phyloP scores from a whole-genome alignment of 2,113 vertebrate genomes.

The Silurus asotus region DNA sequence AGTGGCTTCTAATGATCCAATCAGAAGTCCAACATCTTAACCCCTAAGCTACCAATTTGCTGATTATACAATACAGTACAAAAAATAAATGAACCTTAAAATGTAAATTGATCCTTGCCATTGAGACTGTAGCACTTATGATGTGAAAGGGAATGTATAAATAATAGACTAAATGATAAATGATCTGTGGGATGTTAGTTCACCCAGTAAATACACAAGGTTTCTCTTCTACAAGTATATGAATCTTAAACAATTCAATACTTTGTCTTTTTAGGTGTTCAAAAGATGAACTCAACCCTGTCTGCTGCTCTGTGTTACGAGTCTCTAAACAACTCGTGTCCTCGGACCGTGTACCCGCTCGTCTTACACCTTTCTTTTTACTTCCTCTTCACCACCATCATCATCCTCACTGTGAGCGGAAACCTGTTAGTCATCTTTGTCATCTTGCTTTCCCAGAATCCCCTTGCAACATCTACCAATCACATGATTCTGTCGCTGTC shows the following conservation, averaged over 20 bases:
- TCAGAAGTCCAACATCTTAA: no score
- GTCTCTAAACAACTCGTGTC: slow-evolving; percentile 73
- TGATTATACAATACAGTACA: no score
- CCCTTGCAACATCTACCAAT: slow-evolving; percentile 78
- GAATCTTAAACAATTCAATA: neutral
- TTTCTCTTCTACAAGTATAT: neutral
- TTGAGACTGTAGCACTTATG: neutral
- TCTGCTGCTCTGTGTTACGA: slow-evolving; percentile 63
- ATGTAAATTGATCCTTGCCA: neutral
- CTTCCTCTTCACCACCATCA: slow-evolving; percentile 67
- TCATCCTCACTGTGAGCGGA: slow-evolving; percentile 74
- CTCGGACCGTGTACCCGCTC: slow-evolving; percentile 67
- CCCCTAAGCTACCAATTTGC: no score
- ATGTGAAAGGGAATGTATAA: neutral
- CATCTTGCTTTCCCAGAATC: slow-evolving; percentile 73
- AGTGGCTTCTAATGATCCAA: no score
- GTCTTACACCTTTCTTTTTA: slow-evolving; percentile 69
- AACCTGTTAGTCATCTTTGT: slow-evolving; percentile 80
- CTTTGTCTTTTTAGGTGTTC: neutral
- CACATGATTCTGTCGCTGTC: slow-evolving; percentile 81
- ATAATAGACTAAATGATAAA: neutral
- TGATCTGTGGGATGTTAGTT: neutral
- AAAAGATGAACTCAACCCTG: slow-evolving; percentile 20
- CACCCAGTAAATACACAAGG: neutral
- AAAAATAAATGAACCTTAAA: no score